phyloP scores from a whole-genome alignment of 2,888 invertebrate species.

The Atrina japonica region DNA sequence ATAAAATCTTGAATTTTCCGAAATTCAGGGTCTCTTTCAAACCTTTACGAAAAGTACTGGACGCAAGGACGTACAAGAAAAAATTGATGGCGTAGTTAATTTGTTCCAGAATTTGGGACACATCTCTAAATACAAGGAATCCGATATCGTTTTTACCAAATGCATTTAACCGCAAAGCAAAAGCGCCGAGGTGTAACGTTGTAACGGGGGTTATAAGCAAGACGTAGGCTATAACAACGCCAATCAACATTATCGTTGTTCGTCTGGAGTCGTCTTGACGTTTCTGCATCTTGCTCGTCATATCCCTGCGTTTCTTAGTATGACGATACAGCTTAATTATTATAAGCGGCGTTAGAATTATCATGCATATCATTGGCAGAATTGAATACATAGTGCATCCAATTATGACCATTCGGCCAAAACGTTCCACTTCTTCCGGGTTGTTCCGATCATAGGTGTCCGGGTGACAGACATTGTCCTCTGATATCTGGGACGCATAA shows the following conservation, averaged over 20 bases:
- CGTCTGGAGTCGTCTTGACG: conserved; percentile 39
- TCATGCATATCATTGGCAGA: conserved; percentile 44
- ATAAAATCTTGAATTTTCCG: not conserved
- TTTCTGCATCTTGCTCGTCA: conserved; percentile 8
- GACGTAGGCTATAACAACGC: conserved; percentile 58
- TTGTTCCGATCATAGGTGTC: conserved; percentile 30
- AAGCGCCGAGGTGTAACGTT: conserved; percentile 54
- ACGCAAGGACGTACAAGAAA: conserved; percentile 56
- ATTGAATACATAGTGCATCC: conserved; percentile 44
- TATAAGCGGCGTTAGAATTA: conserved; percentile 46
- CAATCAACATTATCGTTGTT: conserved; percentile 63
- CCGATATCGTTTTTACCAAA: conserved; percentile 49
- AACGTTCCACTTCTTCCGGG: not conserved
- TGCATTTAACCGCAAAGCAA: conserved; percentile 49
- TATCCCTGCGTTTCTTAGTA: conserved; percentile 7
- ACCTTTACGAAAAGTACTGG: conserved; percentile 25
- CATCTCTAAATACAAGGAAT: conserved; percentile 56
- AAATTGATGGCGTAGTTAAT: conserved; percentile 68
- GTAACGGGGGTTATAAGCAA: conserved; percentile 61
- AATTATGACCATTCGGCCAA: conserved; percentile 19
- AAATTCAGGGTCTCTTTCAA: conserved; percentile 1
- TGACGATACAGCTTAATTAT: conserved; percentile 22
- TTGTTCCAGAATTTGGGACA: conserved; percentile 59
- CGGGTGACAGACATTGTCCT: conserved; percentile 45
- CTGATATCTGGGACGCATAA: conserved; percentile 43